These are phyloP conservation scores for Leptocoma aspasia DNA, from an alignment of 2,113 vertebrate genomes.

Conservation along the genomic window DNA sequence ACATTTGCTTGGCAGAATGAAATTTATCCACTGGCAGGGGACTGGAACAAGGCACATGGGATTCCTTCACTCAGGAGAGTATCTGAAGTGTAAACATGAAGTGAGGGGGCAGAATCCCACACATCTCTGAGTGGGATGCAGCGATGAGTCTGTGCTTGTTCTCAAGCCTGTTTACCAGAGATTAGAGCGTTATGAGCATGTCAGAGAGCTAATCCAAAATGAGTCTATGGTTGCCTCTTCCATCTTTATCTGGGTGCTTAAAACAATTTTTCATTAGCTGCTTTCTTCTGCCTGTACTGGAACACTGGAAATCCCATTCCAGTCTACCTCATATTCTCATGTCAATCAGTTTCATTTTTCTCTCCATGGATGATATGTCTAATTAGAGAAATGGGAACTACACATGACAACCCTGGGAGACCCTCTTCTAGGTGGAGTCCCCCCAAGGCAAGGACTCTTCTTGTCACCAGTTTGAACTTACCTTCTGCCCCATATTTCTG, in stretches of 20 bases:
- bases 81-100: neutral
- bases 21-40: neutral
- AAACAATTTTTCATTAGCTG: neutral
- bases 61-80: neutral
- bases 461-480: neutral
- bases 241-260: neutral
- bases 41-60: neutral
- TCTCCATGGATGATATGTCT: neutral
- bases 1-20: neutral
- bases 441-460: neutral
- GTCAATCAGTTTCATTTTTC: neutral
- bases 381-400: neutral
- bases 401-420: neutral
- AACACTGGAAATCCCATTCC: neutral
- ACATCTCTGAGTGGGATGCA: neutral
- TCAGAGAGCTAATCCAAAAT: neutral
- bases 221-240: neutral
- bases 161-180: neutral
- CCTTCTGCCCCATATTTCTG: neutral
- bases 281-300: neutral
- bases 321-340: rapidly evolving
- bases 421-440: neutral
- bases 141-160: neutral
- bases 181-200: neutral
- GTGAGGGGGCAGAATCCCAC: neutral